A percentile compares a stretch with the other conserved stretches of the same genome.
Conservation (phyloP, 2,888 invertebrate genomes). For the Apodemia mormo region DNA sequence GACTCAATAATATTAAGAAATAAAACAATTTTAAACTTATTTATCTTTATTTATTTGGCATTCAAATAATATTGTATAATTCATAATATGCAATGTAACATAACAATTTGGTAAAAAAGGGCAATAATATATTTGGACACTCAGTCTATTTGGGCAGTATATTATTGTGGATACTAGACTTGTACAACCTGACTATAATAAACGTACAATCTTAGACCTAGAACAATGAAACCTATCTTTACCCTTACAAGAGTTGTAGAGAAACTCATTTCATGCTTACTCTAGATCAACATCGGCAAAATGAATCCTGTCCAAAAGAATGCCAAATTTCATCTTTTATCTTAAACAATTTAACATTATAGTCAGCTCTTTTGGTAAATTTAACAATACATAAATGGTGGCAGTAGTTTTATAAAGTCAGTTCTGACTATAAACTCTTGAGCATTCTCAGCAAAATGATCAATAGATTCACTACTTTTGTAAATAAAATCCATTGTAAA, state of each 20-base stretch:
- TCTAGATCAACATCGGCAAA: conserved; percentile 26
- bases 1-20: conserved; percentile 59
- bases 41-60: conserved; percentile 74
- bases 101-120: conserved; percentile 68
- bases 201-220: conserved; percentile 35
- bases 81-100: conserved; percentile 70
- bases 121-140: conserved; percentile 73
- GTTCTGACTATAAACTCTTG: conserved; percentile 22
- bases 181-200: conserved; percentile 31
- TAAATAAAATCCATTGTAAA: not conserved
- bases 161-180: conserved; percentile 36
- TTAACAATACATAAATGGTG: not conserved
- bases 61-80: conserved; percentile 74
- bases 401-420: conserved; percentile 18
- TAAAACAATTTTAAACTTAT: conserved; percentile 43
- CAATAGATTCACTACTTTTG: not conserved
- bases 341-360: conserved; percentile 34
- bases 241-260: conserved; percentile 24
- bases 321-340: conserved; percentile 51
- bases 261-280: conserved; percentile 4
- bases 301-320: conserved; percentile 43
- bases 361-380: conserved; percentile 20
- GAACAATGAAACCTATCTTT: conserved; percentile 37
- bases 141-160: conserved; percentile 78
- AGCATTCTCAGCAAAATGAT: conserved; percentile 20